Evolutionary conservation across 2,888 invertebrate species (phyloP).

Genomic region (Eudemis profundana): DNA sequence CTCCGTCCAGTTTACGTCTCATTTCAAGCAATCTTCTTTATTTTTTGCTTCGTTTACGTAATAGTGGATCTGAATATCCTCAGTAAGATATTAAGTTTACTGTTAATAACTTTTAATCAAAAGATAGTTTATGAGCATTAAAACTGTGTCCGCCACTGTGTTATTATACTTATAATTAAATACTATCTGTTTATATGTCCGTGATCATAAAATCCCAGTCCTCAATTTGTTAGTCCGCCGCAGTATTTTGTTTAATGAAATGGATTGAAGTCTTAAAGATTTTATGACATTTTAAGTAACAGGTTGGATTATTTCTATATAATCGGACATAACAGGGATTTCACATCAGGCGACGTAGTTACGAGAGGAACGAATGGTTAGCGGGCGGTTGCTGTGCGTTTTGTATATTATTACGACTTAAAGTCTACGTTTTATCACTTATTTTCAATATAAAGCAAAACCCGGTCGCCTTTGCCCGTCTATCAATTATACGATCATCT

Average conservation of each 20-base stretch:
- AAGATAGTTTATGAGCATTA: neutral
- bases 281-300: slow-evolving; percentile 10
- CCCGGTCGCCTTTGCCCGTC: no score
- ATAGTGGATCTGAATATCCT: slow-evolving; percentile 16
- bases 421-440: no score
- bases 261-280: slow-evolving; percentile 5
- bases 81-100: slow-evolving; percentile 27
- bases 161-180: slow-evolving; percentile 19
- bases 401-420: no score
- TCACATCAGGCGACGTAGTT: neutral
- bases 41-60: neutral
- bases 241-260: slow-evolving; percentile 11
- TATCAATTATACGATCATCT: no score
- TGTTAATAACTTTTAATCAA: slow-evolving; percentile 27
- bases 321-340: neutral
- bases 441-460: no score
- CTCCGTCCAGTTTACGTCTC: neutral
- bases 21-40: neutral
- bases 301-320: neutral
- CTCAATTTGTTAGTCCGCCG: slow-evolving; percentile 25
- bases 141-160: slow-evolving; percentile 10
- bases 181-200: slow-evolving; percentile 3
- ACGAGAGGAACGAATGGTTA: neutral
- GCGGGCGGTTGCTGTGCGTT: neutral
- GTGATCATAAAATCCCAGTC: slow-evolving; percentile 10